Evolutionary conservation across 1,140 invertebrate genomes (phyloP), one percentile per base, ranked within the genome.

Genomic region (Leptonema lineaticorne): DNA sequence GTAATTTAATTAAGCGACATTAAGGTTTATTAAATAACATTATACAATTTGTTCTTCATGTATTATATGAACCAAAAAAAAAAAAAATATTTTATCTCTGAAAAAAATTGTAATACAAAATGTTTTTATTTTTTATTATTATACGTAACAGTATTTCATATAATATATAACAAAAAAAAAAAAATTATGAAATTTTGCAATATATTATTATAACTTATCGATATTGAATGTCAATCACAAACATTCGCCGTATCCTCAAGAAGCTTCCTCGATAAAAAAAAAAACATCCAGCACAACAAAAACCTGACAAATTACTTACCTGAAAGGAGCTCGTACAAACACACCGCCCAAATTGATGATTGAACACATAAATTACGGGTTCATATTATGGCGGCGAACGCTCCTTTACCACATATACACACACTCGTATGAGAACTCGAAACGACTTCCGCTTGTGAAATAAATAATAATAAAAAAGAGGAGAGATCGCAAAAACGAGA

Each of bases 221-320:
- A n/a, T 48, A 24, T 48, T 30, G 14, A 24, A 33, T 45, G 59
- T 58, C 24, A 41, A 67, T 57, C 56, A 59, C 37, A 33, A 8
- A n/a, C 22, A 28, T 18, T 59, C 22, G 53, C 18, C 29, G n/a
- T n/a, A 66, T n/a, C 37, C 37, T 16, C 37, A 45, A 53, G 22
- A 7, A 4, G 16, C 37, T 41, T 16, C 37, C 37, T 41, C 37
- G 37, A 16, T 16, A 41, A 41, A 53, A 67, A 67, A n/a, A n/a
- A n/a, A n/a, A n/a, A n/a, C n/a, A n/a, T 67, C 60, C 59, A 33
- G 28, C 56, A n/a, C 65, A 59, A 59, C 29, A 67, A 59, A n/a
- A 59, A 67, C 65, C 65, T 67, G 65, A 67, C 65, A 67, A 67
- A 67, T 67, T 67, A 67, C 53, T 59, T 64, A 50, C 56, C 65